Conservation (phyloP, 2,113 vertebrate genomes). For the Macaca nemestrina region DNA sequence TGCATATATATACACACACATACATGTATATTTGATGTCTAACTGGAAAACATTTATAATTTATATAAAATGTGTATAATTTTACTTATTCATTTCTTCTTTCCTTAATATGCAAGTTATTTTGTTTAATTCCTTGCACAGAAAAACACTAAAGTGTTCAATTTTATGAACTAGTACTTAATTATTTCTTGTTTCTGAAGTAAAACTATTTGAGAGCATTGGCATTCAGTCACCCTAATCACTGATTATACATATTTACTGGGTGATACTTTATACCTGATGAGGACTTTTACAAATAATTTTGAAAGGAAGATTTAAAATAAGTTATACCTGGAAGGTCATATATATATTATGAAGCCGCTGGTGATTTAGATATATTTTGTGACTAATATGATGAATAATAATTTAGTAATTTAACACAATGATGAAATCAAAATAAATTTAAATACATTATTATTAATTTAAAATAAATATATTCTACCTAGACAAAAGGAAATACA, state of each 20-base stretch:
- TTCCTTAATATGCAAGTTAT: background rate
- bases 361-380: background rate
- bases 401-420: background rate
- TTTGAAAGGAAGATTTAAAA: background rate
- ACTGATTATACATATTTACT: constrained; percentile 11
- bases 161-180: background rate
- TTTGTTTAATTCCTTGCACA: background rate
- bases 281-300: background rate
- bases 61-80: background rate
- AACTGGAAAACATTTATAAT: background rate
- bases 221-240: background rate
- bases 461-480: background rate
- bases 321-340: background rate
- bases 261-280: background rate
- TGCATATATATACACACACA: background rate
- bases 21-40: background rate
- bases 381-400: background rate
- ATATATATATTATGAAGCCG: background rate
- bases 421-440: background rate
- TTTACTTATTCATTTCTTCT: background rate
- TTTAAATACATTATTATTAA: background rate
- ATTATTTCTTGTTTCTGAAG: background rate
- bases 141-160: background rate
- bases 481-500: background rate
- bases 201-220: background rate